Evolutionary conservation across 1,140 invertebrate species (phyloP).

Genomic region (Harlomillsia oculata): DNA sequence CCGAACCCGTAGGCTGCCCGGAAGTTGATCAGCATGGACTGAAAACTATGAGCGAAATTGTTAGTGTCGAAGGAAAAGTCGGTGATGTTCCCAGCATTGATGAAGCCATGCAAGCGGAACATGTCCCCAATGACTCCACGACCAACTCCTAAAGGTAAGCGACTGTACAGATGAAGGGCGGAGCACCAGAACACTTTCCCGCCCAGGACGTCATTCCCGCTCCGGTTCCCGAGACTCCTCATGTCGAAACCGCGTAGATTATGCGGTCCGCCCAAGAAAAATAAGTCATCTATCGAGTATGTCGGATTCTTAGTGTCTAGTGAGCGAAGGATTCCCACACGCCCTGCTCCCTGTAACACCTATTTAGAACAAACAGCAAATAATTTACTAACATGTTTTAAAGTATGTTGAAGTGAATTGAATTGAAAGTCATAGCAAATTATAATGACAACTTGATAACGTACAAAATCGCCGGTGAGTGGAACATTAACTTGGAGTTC

Average conservation of each 20-base stretch:
- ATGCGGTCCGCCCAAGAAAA: slow-evolving; percentile 77
- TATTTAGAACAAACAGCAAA: slow-evolving; percentile 39
- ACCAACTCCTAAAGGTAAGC: slow-evolving; percentile 69
- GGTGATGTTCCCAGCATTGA: slow-evolving; percentile 76
- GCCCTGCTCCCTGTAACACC: slow-evolving; percentile 62
- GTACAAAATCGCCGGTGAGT: too few species aligned
- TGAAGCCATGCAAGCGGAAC: slow-evolving; percentile 71
- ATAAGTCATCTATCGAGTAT: slow-evolving; percentile 61
- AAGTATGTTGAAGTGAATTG: too few species aligned
- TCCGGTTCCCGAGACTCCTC: slow-evolving; percentile 68
- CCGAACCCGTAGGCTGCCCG: slow-evolving; percentile 60
- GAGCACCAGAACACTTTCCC: slow-evolving; percentile 65
- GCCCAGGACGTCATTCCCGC: slow-evolving; percentile 58
- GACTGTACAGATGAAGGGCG: slow-evolving; percentile 69
- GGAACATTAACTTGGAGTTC: slow-evolving; percentile 68
- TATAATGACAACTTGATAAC: too few species aligned
- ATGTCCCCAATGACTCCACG: slow-evolving; percentile 64
- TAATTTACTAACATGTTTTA: background rate
- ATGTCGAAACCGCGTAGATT: slow-evolving; percentile 71
- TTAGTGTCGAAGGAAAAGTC: too few species aligned
- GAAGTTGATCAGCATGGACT: slow-evolving; percentile 36
- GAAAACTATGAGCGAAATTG: slow-evolving; percentile 38
- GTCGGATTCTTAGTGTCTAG: slow-evolving; percentile 47
- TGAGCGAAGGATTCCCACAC: slow-evolving; percentile 55
- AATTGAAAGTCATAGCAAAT: too few species aligned